These are phyloP conservation scores for Galeruca laticollis DNA, from an alignment of 2,888 invertebrate genomes.

Conservation along the genomic window DNA sequence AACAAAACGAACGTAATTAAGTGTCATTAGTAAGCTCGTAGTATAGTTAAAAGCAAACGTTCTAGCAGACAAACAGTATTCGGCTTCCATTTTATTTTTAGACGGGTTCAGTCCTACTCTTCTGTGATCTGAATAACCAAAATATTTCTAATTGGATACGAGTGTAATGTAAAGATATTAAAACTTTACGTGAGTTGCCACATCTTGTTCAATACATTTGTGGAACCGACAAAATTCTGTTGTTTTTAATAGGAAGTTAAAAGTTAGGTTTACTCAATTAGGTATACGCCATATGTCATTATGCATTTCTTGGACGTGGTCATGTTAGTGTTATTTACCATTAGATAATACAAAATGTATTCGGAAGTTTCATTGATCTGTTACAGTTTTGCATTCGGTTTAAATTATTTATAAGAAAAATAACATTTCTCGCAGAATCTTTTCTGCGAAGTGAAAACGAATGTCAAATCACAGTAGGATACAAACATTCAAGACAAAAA, in stretches of 20 bases:
- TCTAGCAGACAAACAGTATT: constrained; percentile 12
- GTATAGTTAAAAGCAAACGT: constrained; percentile 24
- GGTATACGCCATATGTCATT: no score
- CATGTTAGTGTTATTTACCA: no score
- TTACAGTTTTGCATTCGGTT: no score
- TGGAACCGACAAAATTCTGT: background rate
- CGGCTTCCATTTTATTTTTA: constrained; percentile 35
- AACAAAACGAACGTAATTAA: constrained; percentile 28
- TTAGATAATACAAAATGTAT: no score
- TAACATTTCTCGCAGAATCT: no score
- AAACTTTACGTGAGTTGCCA: background rate
- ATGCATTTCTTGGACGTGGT: no score
- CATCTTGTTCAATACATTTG: background rate
- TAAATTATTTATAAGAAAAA: no score
- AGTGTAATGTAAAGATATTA: background rate
- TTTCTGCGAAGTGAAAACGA: no score
- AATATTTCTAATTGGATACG: constrained; percentile 27
- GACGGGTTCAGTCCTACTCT: constrained; percentile 26
- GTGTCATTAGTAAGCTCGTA: constrained; percentile 27
- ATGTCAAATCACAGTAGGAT: no score
- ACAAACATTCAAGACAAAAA: no score
- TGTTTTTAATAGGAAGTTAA: background rate
- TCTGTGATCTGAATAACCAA: constrained; percentile 33
- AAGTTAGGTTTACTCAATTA: no score
- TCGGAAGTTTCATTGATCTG: no score